Evolutionary conservation across 2,113 vertebrate genomes (phyloP).

Genomic region (Stegastes partitus): DNA sequence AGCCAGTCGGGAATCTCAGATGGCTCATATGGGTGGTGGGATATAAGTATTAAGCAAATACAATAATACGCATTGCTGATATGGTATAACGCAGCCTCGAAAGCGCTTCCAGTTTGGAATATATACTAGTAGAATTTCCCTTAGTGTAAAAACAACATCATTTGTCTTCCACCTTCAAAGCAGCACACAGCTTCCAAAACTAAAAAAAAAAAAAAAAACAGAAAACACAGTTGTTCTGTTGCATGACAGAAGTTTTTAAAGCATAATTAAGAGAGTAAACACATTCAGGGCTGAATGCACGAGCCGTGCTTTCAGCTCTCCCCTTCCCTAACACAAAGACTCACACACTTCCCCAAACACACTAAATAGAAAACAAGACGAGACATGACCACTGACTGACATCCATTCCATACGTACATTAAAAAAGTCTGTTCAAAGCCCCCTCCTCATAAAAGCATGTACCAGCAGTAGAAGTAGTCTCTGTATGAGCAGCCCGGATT

Average conservation of each 20-base stretch:
- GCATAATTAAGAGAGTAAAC: conserved; percentile 79
- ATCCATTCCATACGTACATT: conserved; percentile 38
- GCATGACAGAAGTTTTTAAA: conserved; percentile 75
- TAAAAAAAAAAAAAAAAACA: background rate
- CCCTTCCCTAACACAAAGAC: conserved; percentile 31
- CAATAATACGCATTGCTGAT: conserved; percentile 29
- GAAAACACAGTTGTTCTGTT: conserved; percentile 13
- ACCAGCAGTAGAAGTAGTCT: conserved; percentile 43
- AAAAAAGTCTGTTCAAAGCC: conserved; percentile 49
- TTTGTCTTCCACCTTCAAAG: conserved; percentile 13
- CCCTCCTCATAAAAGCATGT: conserved; percentile 57
- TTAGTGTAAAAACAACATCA: conserved; percentile 36
- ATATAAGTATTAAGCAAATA: conserved; percentile 36
- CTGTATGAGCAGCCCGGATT: conserved; percentile 39
- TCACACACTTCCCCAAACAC: conserved; percentile 49
- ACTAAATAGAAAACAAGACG: conserved; percentile 54
- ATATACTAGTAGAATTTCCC: conserved; percentile 32
- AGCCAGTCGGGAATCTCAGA: conserved; percentile 36
- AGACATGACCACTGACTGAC: conserved; percentile 48
- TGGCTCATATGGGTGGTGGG: conserved; percentile 15
- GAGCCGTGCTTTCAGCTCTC: conserved; percentile 22
- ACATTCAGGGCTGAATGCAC: conserved; percentile 73
- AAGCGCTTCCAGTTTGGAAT: conserved; percentile 46
- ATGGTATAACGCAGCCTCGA: conserved; percentile 39
- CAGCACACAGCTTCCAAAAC: conserved; percentile 22